Base-by-base conservation (phyloP, 1,140 invertebrate species). In the Anastrepha ludens region DNA sequence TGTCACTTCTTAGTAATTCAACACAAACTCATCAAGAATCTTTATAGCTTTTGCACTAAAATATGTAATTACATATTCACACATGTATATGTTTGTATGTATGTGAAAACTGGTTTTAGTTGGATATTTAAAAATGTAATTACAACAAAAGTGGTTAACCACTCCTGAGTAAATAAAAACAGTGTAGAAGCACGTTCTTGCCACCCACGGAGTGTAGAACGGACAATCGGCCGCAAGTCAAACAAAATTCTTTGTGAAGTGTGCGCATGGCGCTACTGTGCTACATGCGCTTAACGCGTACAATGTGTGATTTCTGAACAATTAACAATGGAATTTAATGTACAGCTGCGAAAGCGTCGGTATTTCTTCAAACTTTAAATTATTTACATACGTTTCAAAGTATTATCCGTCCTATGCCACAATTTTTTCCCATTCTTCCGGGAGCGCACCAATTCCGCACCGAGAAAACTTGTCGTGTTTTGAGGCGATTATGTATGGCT, bases 151-250 rank as follows among this genome's bases (percentile, higher is more conserved):
- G 47, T 55, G n/a, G 15, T 50, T 78, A 78, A 50, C 15, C n/a
- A 55, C n/a, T 55, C 47, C 11, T 81, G 74, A 55, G 29, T 55
- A 47, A 55, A 47, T 55, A 55, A 47, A 2, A 7, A 55, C 50
- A 55, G 9, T 55, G 8, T 29, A 20, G 74, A 7, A n/a, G 44
- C 47, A 55, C 47, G 74, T 55, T 81, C 20, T n/a, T n/a, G 74
- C 74, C 74, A 81, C 74, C 74, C 74, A 81, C 74, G 47, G 74
- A 17, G 74, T 47, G 47, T 81, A 41, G 2, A 47, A 50, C 20
- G 55, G 70, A 55, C 74, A 50, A 55, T 11, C 41, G 74, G 47
- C 47, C 47, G 47, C 2, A 44, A 47, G 74, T 55, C 47, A 55
- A 55, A 7, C 8, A 3, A 47, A 9, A 7, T 55, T 55, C 47